These are phyloP conservation scores for Conopomorpha cramerella DNA, from an alignment of 1,140 invertebrate species.

Conservation along the genomic window DNA sequence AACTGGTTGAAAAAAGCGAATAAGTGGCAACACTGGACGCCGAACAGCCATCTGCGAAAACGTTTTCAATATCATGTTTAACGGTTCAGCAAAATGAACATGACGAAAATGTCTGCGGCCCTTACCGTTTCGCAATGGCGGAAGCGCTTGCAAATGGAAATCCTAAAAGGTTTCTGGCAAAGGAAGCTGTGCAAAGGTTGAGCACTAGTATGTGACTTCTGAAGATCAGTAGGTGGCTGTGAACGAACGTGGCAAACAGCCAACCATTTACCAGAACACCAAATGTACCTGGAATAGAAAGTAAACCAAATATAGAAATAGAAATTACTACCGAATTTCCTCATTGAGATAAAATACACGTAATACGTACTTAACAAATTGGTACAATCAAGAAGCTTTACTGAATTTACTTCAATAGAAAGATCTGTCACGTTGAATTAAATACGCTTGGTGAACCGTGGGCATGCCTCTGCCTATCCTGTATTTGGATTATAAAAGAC, in stretches of 20 bases:
- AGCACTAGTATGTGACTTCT: constrained; percentile 55
- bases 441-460: no score
- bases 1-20: constrained; percentile 60
- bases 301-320: not conserved
- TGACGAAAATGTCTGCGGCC: not conserved
- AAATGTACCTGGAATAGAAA: constrained; percentile 35
- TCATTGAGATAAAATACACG: no score
- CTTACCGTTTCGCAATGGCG: constrained; percentile 53
- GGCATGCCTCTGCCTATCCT: no score
- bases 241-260: constrained; percentile 56
- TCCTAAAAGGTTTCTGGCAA: constrained; percentile 49
- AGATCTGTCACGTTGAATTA: no score
- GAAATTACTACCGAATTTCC: no score
- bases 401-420: no score
- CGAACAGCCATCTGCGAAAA: constrained; percentile 57
- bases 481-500: no score
- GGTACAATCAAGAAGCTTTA: no score
- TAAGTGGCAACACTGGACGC: constrained; percentile 49
- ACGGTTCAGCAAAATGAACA: no score
- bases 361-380: no score
- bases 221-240: constrained; percentile 53
- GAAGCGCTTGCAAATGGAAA: constrained; percentile 58
- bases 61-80: not conserved
- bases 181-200: constrained; percentile 52
- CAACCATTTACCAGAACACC: constrained; percentile 57